phyloP scores from a whole-genome alignment of 53 echinoderm and acorn worm species.

The Paelopatides confundens region DNA sequence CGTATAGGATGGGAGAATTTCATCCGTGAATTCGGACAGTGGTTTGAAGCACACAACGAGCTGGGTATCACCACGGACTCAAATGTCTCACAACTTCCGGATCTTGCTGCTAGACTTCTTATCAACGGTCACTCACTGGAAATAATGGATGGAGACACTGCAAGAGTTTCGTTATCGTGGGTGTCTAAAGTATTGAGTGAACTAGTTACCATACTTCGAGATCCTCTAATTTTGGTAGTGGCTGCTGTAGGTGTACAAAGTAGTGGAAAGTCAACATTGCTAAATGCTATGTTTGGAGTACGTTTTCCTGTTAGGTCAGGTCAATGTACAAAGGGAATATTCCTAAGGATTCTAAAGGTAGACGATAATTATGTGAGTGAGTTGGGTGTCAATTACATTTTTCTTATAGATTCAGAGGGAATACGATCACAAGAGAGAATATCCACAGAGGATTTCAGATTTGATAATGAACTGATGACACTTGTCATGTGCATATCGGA shows the following conservation, averaged over 20 bases:
- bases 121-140: conserved; percentile 8
- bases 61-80: neutral
- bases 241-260: neutral
- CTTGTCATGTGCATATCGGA: conserved; percentile 17
- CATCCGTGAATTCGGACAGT: conserved; percentile 10
- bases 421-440: neutral
- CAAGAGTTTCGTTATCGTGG: conserved; percentile 3
- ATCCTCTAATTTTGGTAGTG: neutral
- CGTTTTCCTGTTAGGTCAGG: neutral
- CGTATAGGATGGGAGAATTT: neutral
- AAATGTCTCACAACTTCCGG: neutral
- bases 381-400: neutral
- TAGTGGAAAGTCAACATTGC: conserved; percentile 23
- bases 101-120: neutral
- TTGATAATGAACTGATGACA: conserved; percentile 1
- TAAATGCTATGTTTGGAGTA: too few relatives aligned
- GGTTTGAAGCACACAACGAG: conserved; percentile 10
- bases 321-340: neutral
- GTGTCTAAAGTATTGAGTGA: neutral
- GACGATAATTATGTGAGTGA: neutral
- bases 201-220: neutral
- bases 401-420: too few relatives aligned
- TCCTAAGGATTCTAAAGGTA: neutral
- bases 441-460: neutral
- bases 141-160: conserved; percentile 32